phyloP scores from a whole-genome alignment of 2,888 invertebrate genomes.

The Nomada fabriciana region DNA sequence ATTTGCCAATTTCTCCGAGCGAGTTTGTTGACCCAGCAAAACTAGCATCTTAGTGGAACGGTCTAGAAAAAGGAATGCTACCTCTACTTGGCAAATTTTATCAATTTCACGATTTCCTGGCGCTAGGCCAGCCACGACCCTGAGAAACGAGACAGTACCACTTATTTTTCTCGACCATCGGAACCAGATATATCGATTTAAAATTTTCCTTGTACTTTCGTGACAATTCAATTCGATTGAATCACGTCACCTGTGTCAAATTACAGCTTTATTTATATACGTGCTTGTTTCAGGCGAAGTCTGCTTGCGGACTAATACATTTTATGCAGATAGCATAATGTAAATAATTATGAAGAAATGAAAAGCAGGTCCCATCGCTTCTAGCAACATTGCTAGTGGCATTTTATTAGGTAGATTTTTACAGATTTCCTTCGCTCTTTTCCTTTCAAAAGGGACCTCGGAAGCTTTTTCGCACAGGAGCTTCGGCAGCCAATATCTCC shows the following conservation, averaged over 20 bases:
- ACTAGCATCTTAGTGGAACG: constrained; percentile 66
- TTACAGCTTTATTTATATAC: constrained; percentile 2
- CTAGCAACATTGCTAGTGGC: constrained; percentile 37
- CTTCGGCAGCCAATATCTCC: constrained; percentile 79
- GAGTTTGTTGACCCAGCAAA: constrained; percentile 75
- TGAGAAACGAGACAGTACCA: constrained; percentile 41
- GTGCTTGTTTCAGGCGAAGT: too few species aligned
- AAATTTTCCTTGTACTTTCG: constrained; percentile 26
- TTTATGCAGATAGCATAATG: too few species aligned
- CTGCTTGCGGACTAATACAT: too few species aligned
- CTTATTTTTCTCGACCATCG: constrained; percentile 48
- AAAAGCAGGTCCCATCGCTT: background rate
- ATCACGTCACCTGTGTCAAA: constrained; percentile 13
- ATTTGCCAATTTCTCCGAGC: constrained; percentile 74
- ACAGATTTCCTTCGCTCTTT: constrained; percentile 45
- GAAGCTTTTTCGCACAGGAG: constrained; percentile 55
- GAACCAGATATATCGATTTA: constrained; percentile 36
- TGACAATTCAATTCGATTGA: constrained; percentile 17
- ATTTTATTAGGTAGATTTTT: constrained; percentile 78
- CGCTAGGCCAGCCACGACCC: constrained; percentile 63
- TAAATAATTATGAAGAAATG: background rate
- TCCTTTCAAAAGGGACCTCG: constrained; percentile 50
- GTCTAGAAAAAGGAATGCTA: constrained; percentile 46
- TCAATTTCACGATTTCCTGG: constrained; percentile 79
- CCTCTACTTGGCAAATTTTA: constrained; percentile 76